phyloP scores from a whole-genome alignment of 2,888 invertebrate species.

The Aquatica leii region DNA sequence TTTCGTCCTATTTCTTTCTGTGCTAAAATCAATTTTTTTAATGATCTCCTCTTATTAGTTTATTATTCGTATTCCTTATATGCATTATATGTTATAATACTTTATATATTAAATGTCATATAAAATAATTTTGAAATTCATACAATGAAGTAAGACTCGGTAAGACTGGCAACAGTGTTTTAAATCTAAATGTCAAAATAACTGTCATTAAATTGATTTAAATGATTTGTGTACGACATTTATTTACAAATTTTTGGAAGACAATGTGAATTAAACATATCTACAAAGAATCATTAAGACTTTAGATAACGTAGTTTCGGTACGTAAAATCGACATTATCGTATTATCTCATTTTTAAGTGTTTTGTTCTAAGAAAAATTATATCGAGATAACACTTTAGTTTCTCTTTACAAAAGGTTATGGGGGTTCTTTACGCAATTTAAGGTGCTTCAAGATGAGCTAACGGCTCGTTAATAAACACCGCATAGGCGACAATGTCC shows the following conservation, averaged over 20 bases:
- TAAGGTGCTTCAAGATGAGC: slow-evolving; percentile 28
- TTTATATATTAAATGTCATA: not conserved
- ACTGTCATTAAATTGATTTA: slow-evolving; percentile 31
- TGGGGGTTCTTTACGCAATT: slow-evolving; percentile 16
- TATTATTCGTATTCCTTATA: no score
- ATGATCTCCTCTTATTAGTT: no score
- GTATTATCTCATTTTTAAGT: not conserved
- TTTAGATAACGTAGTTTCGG: slow-evolving; percentile 1
- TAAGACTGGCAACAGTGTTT: not conserved
- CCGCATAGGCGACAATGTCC: slow-evolving; percentile 43
- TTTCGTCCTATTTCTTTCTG: no score
- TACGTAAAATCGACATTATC: not conserved
- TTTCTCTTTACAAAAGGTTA: slow-evolving; percentile 10
- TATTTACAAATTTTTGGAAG: slow-evolving; percentile 12
- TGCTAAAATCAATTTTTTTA: no score
- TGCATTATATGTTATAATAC: not conserved
- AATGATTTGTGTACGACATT: slow-evolving; percentile 24
- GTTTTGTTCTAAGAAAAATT: no score
- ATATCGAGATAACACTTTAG: not conserved
- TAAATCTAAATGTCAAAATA: slow-evolving; percentile 31
- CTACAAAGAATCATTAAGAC: slow-evolving; percentile 11
- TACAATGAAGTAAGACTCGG: no score
- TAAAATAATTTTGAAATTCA: not conserved
- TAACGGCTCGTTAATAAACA: slow-evolving; percentile 40
- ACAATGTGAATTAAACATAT: slow-evolving; percentile 31